Evolutionary conservation across 2,113 vertebrate genomes (phyloP), one percentile per base, ranked within the genome.

Genomic region (Todiramphus saurophagus): DNA sequence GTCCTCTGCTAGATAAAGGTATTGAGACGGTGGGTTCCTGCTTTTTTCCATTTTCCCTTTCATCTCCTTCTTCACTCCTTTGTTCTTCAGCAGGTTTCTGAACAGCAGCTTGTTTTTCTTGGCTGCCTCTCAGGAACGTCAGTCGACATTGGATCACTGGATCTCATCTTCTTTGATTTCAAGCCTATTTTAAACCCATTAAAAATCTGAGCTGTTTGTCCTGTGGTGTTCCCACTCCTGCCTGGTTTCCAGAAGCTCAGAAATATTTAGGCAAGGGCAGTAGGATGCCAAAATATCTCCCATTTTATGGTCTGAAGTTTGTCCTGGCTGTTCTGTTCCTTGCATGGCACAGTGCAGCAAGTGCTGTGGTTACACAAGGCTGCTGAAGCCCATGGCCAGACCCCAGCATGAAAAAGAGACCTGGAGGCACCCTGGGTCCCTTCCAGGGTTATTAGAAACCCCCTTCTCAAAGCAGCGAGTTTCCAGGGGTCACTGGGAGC

Each of bases 141-240:
- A 58, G 27, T 85, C 1, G 1, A 85, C 63, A 55, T 46, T 35
- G 79, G 82, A 92, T 96, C 89, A 69, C 59, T 89, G 81, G 53
- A 78, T 89, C 63, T 83, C 70, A 73, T 84, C 89, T 85, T 86
- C 91, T 94, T 89, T 95, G 81, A 94, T 87, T 85, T 93, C 78
- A 95, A 78, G 94, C 66, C 67, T 82, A 73, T 94, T 92, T 94
- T 80, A 95, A 95, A 76, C 50, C 24, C 55, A 69, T 83, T 93
- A 85, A 89, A 94, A 90, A 46, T 5, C 37, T 31, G 43, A 91
- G 41, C 58, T 7, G 0, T 60, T 82, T 91, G 78, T 94, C 84
- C 74, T 94, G 67, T 66, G 39, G 53, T 76, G 44, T 74, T 83
- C 39, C 62, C 17, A 9, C n/a, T 91, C 62, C 55, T 89, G 75